phyloP scores from a whole-genome alignment of 1,140 invertebrate genomes.

The Bombus huntii region DNA sequence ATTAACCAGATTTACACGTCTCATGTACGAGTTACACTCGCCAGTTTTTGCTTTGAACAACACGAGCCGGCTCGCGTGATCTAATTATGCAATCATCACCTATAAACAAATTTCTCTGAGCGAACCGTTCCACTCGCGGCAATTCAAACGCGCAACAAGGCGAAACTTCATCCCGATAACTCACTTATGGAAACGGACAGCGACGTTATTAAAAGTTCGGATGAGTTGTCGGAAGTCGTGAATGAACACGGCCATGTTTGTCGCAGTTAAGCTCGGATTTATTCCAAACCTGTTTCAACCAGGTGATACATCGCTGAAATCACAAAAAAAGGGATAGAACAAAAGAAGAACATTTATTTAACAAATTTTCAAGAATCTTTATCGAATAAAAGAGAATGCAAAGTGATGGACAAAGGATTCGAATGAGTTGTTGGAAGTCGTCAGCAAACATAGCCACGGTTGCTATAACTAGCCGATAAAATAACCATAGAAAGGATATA shows the following conservation, averaged over 20 bases:
- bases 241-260: not conserved
- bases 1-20: not conserved
- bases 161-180: constrained; percentile 27
- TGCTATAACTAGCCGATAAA: too few species aligned
- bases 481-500: too few species aligned
- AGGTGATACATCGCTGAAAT: not conserved
- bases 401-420: not conserved
- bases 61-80: constrained; percentile 31
- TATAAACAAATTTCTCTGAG: constrained; percentile 40
- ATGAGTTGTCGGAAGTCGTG: constrained; percentile 25
- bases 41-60: not conserved
- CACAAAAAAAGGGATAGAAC: not conserved
- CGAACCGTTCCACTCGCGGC: not conserved
- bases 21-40: too few species aligned
- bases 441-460: accelerated
- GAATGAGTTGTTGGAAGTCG: too few species aligned
- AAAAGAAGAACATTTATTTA: not conserved
- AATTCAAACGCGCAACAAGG: not conserved
- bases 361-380: not conserved
- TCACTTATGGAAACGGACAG: constrained; percentile 19
- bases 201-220: constrained; percentile 48
- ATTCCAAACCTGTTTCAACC: not conserved
- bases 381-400: not conserved
- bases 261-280: not conserved
- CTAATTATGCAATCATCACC: constrained; percentile 15